A percentile compares a stretch with the other conserved stretches of the same genome.
These are phyloP conservation scores for Urophycis tenuis DNA, from an alignment of 2,797 vertebrate species.

Conservation along the genomic window DNA sequence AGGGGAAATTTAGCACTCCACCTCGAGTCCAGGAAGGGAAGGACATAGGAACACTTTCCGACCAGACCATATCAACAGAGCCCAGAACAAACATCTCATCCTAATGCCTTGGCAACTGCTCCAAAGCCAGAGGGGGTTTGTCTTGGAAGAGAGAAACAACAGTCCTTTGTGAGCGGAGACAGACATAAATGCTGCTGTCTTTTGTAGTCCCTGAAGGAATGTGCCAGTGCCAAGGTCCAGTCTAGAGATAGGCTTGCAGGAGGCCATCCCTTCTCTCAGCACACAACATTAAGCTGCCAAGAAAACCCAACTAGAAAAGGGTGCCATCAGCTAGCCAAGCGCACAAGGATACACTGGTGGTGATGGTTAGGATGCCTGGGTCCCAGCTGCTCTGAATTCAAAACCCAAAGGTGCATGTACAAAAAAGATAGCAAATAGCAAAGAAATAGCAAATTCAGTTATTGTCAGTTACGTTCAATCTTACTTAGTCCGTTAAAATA, in stretches of 20 bases:
- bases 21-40: constrained; percentile 33
- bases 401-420: neutral
- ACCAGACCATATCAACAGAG: constrained; percentile 41
- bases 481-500: no score
- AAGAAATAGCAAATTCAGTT: neutral
- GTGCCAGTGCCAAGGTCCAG: constrained; percentile 25
- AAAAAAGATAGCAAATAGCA: no score
- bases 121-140: constrained; percentile 39
- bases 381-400: neutral
- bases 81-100: constrained; percentile 59
- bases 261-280: constrained; percentile 20
- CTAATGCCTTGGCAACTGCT: constrained; percentile 54
- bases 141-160: constrained; percentile 61
- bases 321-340: neutral
- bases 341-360: neutral
- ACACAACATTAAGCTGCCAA: neutral
- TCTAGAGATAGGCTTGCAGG: constrained; percentile 28
- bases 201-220: constrained; percentile 43
- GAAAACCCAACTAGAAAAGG: neutral
- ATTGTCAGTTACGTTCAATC: no score
- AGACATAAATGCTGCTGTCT: constrained; percentile 37
- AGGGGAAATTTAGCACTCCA: constrained; percentile 3
- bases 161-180: constrained; percentile 45
- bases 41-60: constrained; percentile 44
- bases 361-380: neutral